Percentiles rank a stretch among this genome's conserved stretches.
These are phyloP conservation scores for Orestias chungarensis DNA, from an alignment of 2,797 vertebrate genomes.

Conservation along the genomic window DNA sequence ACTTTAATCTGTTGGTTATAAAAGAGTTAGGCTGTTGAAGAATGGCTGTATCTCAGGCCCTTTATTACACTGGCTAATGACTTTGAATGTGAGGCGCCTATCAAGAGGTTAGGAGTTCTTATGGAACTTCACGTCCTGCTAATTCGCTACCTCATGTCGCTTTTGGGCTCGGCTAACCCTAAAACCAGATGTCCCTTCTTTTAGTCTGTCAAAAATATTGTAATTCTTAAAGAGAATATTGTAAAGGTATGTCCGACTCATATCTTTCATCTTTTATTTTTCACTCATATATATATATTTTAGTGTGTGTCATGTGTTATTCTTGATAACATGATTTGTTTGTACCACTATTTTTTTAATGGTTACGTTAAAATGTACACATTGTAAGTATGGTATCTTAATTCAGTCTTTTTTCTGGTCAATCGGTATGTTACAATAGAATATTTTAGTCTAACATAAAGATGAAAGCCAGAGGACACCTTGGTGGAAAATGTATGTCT, in stretches of 20 bases:
- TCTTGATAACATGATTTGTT: no score
- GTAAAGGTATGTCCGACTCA: background rate
- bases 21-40: slow-evolving; percentile 85
- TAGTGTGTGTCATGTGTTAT: no score
- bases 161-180: slow-evolving; percentile 51
- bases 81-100: slow-evolving; percentile 82
- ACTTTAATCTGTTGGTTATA: slow-evolving; percentile 87
- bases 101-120: slow-evolving; percentile 78
- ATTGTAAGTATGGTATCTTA: slow-evolving; percentile 22
- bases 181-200: slow-evolving; percentile 36
- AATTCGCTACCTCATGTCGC: slow-evolving; percentile 64
- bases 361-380: background rate
- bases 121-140: slow-evolving; percentile 66
- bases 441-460: slow-evolving; percentile 38
- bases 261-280: no score
- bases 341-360: no score
- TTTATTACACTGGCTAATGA: slow-evolving; percentile 85
- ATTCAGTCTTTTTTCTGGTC: slow-evolving; percentile 35
- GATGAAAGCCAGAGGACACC: slow-evolving; percentile 33
- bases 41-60: slow-evolving; percentile 83
- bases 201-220: slow-evolving; percentile 14
- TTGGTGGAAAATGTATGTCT: slow-evolving; percentile 22
- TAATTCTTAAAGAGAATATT: background rate
- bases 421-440: slow-evolving; percentile 48
- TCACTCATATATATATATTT: no score